Conservation (phyloP, 2,888 invertebrate species). For the Drosophila kambysellisi region DNA sequence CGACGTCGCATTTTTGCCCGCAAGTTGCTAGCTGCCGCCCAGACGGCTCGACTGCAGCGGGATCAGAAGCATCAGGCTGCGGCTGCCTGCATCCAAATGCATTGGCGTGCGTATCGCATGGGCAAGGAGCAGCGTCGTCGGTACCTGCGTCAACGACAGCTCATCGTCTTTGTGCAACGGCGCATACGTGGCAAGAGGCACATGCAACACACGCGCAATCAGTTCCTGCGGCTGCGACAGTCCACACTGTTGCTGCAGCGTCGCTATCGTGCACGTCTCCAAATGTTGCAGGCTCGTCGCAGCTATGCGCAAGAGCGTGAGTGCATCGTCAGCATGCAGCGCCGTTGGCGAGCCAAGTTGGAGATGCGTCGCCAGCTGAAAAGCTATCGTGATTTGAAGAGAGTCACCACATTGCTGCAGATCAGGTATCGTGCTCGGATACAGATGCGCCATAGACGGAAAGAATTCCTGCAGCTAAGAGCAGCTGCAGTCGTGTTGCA, state of each 20-base stretch:
- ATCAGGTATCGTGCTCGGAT: slow-evolving; percentile 46
- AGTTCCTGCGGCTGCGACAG: slow-evolving; percentile 58
- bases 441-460: slow-evolving; percentile 52
- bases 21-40: slow-evolving; percentile 69
- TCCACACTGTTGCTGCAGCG: slow-evolving; percentile 60
- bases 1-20: slow-evolving; percentile 83
- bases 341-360: slow-evolving; percentile 83
- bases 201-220: slow-evolving; percentile 60
- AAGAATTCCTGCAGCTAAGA: slow-evolving; percentile 42
- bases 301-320: slow-evolving; percentile 70
- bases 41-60: slow-evolving; percentile 65
- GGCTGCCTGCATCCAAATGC: slow-evolving; percentile 83
- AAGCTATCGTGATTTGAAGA: slow-evolving; percentile 18
- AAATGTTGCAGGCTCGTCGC: slow-evolving; percentile 42
- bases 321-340: slow-evolving; percentile 84
- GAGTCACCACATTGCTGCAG: slow-evolving; percentile 17
- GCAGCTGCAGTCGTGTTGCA: slow-evolving; percentile 62
- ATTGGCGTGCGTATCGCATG: slow-evolving; percentile 78
- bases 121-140: slow-evolving; percentile 59
- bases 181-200: slow-evolving; percentile 50
- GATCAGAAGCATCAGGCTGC: slow-evolving; percentile 65
- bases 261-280: slow-evolving; percentile 66
- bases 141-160: slow-evolving; percentile 55
- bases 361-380: slow-evolving; percentile 66
- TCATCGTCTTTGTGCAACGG: slow-evolving; percentile 67